phyloP scores from a whole-genome alignment of 1,140 invertebrate species.

The Scylla paramamosain region DNA sequence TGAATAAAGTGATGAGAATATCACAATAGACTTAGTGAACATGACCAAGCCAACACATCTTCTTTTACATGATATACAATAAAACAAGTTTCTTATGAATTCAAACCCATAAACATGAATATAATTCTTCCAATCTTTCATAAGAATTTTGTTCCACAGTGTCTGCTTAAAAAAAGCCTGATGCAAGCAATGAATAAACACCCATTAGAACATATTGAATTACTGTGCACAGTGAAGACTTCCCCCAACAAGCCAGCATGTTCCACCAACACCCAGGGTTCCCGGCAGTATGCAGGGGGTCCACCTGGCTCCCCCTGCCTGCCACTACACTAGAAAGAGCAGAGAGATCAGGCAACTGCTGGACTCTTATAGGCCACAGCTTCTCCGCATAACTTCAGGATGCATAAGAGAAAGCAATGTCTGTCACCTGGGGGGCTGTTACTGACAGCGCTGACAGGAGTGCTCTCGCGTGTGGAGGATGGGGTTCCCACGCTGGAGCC shows the following conservation, averaged over 20 bases:
- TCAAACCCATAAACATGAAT: no score
- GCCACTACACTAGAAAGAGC: neutral
- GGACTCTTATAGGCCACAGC: neutral
- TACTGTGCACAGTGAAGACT: neutral
- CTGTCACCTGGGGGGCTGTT: slow-evolving; percentile 71
- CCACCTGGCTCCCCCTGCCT: neutral
- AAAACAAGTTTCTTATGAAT: no score
- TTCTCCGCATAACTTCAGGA: neutral
- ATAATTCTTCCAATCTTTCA: no score
- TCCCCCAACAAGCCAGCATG: neutral
- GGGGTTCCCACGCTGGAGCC: slow-evolving; percentile 73
- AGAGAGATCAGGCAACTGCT: neutral
- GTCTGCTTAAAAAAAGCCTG: no score
- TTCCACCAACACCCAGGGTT: slow-evolving; percentile 1
- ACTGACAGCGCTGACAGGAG: slow-evolving; percentile 73
- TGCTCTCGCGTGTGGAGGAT: slow-evolving; percentile 73
- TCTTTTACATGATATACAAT: no score
- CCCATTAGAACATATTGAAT: neutral
- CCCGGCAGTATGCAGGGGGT: neutral
- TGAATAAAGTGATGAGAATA: no score
- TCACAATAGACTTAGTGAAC: no score
- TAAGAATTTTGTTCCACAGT: no score
- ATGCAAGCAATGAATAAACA: neutral
- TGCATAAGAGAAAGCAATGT: slow-evolving; percentile 24
- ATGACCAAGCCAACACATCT: no score